Conservation (phyloP, 1,140 invertebrate species). For the Diploscapter pachys region DNA sequence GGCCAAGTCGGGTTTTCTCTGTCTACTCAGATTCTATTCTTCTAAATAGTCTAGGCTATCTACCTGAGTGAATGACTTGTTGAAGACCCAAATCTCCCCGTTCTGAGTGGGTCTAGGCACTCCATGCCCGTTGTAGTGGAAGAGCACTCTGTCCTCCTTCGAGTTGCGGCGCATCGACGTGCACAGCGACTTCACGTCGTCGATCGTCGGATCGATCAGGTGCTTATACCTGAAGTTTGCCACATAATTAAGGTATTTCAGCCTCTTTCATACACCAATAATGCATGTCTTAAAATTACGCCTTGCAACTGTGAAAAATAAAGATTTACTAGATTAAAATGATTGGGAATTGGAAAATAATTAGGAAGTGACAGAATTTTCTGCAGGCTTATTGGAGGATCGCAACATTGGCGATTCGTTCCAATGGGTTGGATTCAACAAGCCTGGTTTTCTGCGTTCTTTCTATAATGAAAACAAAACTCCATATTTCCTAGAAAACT, state of each 20-base stretch:
- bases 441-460: too few relatives aligned
- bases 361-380: too few relatives aligned
- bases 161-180: slow-evolving; percentile 90
- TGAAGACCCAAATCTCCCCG: slow-evolving; percentile 99
- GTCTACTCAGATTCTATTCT: not conserved
- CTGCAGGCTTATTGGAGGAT: too few relatives aligned
- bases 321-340: too few relatives aligned
- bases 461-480: too few relatives aligned
- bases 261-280: not conserved
- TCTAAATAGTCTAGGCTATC: not conserved
- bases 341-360: too few relatives aligned
- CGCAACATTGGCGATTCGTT: too few relatives aligned
- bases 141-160: slow-evolving; percentile 95
- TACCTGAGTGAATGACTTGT: slow-evolving; percentile 69
- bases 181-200: slow-evolving; percentile 96
- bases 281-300: slow-evolving; percentile 6
- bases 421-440: too few relatives aligned
- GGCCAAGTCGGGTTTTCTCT: too few relatives aligned
- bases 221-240: slow-evolving; percentile 75
- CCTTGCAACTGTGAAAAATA: too few relatives aligned
- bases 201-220: slow-evolving; percentile 90
- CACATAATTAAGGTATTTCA: not conserved
- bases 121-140: slow-evolving; percentile 99
- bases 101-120: slow-evolving; percentile 95
- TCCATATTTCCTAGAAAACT: too few relatives aligned